Base-by-base conservation (phyloP, 92 coral and sea anemone species). In the Montipora capitata region DNA sequence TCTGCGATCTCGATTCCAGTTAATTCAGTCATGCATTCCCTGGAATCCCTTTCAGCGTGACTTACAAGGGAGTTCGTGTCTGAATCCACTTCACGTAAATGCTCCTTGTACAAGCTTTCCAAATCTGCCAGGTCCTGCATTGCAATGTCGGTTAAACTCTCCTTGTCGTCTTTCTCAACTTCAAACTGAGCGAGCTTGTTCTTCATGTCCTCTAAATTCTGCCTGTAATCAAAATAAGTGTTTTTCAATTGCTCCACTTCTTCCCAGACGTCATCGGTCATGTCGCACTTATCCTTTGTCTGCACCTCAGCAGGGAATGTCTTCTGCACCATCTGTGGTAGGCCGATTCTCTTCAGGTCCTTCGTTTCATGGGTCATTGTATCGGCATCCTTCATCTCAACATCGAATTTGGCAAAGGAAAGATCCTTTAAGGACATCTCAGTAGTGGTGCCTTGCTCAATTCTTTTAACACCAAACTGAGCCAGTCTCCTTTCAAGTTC, bases 241-340 rank as follows among this genome's bases (percentile, higher is more conserved):
- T 85, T 93, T 85, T 93, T 82, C 0, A 93, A 88, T 69, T 93
- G 72, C 45, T 7, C 69, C 14, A 93, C 82, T 76, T 93, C 96
- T n/a, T 84, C 76, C 93, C 91, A 93, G 49, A 82, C 91, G n/a
- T 43, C 72, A 1, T 93, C 93, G 8, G 95, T 93, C 91, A 89
- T 89, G 27, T 67, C 64, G 38, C 91, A 41, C 65, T 80, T 71
- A 41, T 86, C 94, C 63, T 68, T 74, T n/a, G 72, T 91, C 88
- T 86, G 68, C 40, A 61, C 40, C 13, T 75, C 41, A 39, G 68
- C 63, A 49, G 77, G 90, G 74, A 72, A 90, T 16, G 75, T 80
- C 43, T 85, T 65, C 76, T 57, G 45, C 11, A 83, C 87, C 13
- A 72, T 45, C 39, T 20, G 35, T 43, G 87, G 87, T 83, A 83